Evolutionary conservation across 2,888 invertebrate species (phyloP).

Genomic region (Meganola albula): DNA sequence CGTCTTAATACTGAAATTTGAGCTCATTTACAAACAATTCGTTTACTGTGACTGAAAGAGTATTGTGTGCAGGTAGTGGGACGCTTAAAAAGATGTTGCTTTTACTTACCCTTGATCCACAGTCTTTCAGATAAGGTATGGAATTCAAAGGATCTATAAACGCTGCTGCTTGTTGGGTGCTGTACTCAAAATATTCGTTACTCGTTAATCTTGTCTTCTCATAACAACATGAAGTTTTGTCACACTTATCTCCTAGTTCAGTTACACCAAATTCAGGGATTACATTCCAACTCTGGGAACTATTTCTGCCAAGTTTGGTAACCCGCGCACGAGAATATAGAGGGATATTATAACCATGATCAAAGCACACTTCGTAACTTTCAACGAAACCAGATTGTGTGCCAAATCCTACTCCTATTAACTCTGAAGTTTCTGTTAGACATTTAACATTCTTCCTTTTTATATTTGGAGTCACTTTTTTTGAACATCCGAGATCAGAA

Average conservation of each 20-base stretch:
- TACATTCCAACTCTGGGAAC: constrained; percentile 12
- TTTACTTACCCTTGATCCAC: constrained; percentile 18
- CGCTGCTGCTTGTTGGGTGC: constrained; percentile 21
- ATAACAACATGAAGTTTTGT: constrained; percentile 19
- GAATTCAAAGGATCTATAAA: constrained; percentile 28
- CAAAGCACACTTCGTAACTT: constrained; percentile 27
- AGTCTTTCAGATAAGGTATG: constrained; percentile 23
- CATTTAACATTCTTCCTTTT: constrained; percentile 15
- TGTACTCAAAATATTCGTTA: constrained; percentile 21
- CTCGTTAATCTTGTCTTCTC: constrained; percentile 25
- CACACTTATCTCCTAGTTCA: constrained; percentile 7
- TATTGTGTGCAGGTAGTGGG: no score
- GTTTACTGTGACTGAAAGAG: no score
- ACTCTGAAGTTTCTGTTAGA: constrained; percentile 16
- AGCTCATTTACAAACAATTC: no score
- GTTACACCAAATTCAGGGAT: constrained; percentile 11
- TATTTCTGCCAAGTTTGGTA: not conserved
- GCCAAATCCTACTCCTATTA: constrained; percentile 24
- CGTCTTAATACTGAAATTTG: no score
- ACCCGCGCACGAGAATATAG: constrained; percentile 14
- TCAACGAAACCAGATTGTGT: constrained; percentile 14
- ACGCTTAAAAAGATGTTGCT: no score
- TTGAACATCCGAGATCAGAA: constrained; percentile 21
- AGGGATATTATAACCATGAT: constrained; percentile 18
- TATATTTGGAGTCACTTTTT: constrained; percentile 13